These are phyloP conservation scores for Batillaria attramentaria DNA, from an alignment of 1,140 invertebrate genomes.

Conservation along the genomic window DNA sequence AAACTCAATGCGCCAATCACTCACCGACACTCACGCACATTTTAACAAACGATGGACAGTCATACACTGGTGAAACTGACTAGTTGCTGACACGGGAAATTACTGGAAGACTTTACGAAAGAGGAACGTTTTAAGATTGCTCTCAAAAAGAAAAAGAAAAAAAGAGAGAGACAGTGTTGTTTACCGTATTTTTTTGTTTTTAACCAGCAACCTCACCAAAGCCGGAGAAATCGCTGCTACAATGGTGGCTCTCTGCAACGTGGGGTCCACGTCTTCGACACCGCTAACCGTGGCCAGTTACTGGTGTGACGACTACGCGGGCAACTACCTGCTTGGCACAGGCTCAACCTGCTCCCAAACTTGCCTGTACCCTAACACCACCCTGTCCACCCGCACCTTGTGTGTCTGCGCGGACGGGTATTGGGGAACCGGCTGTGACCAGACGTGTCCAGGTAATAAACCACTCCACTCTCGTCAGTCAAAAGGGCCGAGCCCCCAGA, in stretches of 20 bases:
- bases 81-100: too few species aligned
- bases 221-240: neutral
- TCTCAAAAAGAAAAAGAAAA: too few species aligned
- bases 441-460: neutral
- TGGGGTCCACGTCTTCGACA: neutral
- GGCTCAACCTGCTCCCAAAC: neutral
- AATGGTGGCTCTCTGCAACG: conserved; percentile 9
- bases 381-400: conserved; percentile 8
- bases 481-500: too few species aligned
- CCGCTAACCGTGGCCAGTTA: neutral
- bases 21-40: too few species aligned
- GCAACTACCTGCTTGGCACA: conserved; percentile 14
- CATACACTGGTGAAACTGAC: too few species aligned
- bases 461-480: too few species aligned
- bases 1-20: too few species aligned
- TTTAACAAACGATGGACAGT: too few species aligned
- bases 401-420: conserved; percentile 13
- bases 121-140: too few species aligned
- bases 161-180: too few species aligned
- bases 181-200: too few species aligned
- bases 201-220: conserved; percentile 22
- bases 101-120: too few species aligned
- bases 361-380: conserved; percentile 2
- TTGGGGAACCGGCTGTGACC: neutral
- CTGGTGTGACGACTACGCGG: conserved; percentile 17